Percentiles rank a stretch among this genome's conserved stretches.
Conservation (phyloP, 1,140 invertebrate species). For the Venustaconcha ellipsiformis region DNA sequence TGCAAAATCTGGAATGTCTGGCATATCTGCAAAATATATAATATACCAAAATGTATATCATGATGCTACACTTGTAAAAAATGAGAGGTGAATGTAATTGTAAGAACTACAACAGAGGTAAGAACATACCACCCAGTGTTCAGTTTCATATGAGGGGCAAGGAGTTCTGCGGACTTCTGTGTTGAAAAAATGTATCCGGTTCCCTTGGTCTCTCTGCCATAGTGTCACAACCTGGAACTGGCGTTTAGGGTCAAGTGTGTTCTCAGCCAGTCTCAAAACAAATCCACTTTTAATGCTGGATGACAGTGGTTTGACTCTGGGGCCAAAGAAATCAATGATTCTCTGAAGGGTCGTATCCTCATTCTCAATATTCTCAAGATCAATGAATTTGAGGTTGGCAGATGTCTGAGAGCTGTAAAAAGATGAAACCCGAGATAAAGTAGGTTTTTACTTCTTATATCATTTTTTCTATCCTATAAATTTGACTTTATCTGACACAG, state of each 20-base stretch:
- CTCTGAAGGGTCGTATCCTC: constrained; percentile 17
- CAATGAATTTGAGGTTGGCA: background rate
- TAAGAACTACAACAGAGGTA: too few species aligned
- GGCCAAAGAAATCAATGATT: constrained; percentile 11
- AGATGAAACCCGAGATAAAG: too few species aligned
- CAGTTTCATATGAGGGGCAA: background rate
- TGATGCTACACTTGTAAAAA: too few species aligned
- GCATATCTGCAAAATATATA: too few species aligned
- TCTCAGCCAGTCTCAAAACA: constrained; percentile 9
- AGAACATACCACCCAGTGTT: too few species aligned
- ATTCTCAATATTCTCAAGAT: constrained; percentile 6
- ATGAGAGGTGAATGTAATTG: too few species aligned
- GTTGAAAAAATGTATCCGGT: background rate
- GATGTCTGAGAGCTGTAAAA: too few species aligned
- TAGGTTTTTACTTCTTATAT: too few species aligned
- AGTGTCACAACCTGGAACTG: constrained; percentile 16
- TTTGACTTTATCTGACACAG: too few species aligned
- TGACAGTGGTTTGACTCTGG: background rate
- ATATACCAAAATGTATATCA: too few species aligned
- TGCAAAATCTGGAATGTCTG: too few species aligned
- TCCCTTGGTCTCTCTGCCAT: constrained; percentile 11
- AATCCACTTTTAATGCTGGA: constrained; percentile 16
- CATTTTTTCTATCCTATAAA: too few species aligned
- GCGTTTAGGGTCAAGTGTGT: background rate
- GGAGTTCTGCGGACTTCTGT: constrained; percentile 2